Percentiles rank a stretch among this genome's conserved stretches.
phyloP scores from a whole-genome alignment of 2,113 vertebrate genomes.

The Antechinus stuartii region DNA sequence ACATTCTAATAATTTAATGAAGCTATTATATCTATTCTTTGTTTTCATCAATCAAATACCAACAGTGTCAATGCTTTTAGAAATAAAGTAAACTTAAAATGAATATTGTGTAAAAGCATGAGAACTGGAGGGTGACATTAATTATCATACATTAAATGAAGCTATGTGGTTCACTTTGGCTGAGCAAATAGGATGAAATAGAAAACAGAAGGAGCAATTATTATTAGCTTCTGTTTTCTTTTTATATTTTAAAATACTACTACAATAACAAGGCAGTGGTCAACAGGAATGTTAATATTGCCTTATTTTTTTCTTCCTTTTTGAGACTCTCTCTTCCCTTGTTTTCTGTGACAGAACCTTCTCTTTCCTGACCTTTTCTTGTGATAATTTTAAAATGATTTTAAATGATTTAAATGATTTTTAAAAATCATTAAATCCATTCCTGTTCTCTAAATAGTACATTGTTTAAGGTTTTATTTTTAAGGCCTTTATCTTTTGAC shows the following conservation, averaged over 20 bases:
- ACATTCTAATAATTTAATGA: neutral
- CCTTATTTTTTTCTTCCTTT: neutral
- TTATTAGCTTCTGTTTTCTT: neutral
- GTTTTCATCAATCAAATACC: neutral
- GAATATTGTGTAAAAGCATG: neutral
- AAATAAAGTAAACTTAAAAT: slow-evolving; percentile 19
- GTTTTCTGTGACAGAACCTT: neutral
- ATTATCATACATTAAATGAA: neutral
- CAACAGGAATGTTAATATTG: neutral
- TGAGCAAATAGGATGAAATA: neutral
- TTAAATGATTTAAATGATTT: too few species aligned
- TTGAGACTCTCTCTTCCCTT: neutral
- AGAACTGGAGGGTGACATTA: neutral
- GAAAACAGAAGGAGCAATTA: neutral
- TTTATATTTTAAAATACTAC: neutral
- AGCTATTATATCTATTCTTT: neutral
- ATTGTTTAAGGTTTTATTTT: neutral
- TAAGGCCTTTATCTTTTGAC: neutral
- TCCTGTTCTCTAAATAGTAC: neutral
- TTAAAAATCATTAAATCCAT: neutral
- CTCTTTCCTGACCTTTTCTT: too few species aligned
- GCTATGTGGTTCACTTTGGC: neutral
- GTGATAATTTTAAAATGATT: too few species aligned
- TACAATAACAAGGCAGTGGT: neutral
- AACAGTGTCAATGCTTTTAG: neutral